Conservation (phyloP, 2,888 invertebrate species). For the Synanthedon tipuliformis region DNA sequence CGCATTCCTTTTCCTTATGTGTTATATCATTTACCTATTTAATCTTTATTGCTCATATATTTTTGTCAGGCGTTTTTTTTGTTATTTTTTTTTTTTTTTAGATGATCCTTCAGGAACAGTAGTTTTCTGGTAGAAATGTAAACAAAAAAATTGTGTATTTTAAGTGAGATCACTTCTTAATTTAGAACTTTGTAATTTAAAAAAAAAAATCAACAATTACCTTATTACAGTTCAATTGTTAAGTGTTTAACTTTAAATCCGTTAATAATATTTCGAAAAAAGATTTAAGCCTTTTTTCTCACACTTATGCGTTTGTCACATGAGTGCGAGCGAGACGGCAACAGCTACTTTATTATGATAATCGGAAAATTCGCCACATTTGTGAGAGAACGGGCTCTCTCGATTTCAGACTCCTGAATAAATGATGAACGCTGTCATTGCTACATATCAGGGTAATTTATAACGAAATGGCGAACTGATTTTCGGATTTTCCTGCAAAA, state of each 20-base stretch:
- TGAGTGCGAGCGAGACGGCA: slow-evolving; percentile 22
- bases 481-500: neutral
- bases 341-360: slow-evolving; percentile 55
- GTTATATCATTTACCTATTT: no score
- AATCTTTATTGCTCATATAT: no score
- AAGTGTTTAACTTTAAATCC: slow-evolving; percentile 1
- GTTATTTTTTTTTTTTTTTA: no score
- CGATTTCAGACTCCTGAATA: slow-evolving; percentile 42
- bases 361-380: slow-evolving; percentile 52
- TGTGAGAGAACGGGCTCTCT: slow-evolving; percentile 26
- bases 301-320: slow-evolving; percentile 6
- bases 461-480: slow-evolving; percentile 8
- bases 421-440: slow-evolving; percentile 39
- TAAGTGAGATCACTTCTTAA: no score
- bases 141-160: no score
- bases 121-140: no score
- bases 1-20: no score
- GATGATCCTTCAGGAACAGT: no score
- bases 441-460: slow-evolving; percentile 36
- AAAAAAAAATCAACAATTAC: no score
- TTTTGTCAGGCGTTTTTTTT: no score
- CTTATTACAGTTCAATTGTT: no score
- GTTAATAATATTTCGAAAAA: slow-evolving; percentile 6
- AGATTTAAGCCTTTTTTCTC: neutral
- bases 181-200: no score